phyloP scores from a whole-genome alignment of 2,113 vertebrate genomes.

The Muscicapa adusta region DNA sequence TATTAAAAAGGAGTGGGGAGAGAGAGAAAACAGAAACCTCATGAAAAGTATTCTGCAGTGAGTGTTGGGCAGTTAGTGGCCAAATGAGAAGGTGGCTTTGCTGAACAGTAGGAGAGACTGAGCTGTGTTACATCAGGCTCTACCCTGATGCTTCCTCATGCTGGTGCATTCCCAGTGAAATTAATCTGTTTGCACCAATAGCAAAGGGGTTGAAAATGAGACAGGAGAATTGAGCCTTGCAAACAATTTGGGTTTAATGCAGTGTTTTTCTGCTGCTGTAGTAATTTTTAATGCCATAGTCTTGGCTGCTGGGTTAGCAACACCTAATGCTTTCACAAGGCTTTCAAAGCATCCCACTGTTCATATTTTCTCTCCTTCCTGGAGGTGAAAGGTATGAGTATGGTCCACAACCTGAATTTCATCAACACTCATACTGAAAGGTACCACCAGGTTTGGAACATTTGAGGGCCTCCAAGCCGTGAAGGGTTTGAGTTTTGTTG shows the following conservation, averaged over 20 bases:
- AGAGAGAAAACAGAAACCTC: not conserved
- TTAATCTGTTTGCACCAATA: not conserved
- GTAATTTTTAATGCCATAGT: not conserved
- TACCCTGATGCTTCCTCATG: not conserved
- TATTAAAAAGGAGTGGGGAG: not conserved
- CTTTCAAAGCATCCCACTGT: not conserved
- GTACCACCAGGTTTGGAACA: not conserved
- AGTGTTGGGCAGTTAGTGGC: not conserved
- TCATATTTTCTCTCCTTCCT: not conserved
- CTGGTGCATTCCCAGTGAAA: not conserved
- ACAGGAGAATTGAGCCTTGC: not conserved
- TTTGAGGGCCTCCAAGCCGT: not conserved
- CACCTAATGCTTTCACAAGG: not conserved
- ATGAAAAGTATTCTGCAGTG: not conserved
- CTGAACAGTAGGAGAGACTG: not conserved
- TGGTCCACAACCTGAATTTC: not conserved
- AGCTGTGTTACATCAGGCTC: not conserved
- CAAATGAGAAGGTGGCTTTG: not conserved
- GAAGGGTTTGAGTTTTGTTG: not conserved
- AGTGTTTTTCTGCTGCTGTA: not conserved
- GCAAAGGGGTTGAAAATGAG: not conserved
- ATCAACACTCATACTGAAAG: not conserved
- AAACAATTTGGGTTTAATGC: not conserved
- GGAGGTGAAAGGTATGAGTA: not conserved
- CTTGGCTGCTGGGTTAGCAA: not conserved